phyloP scores from a whole-genome alignment of 2,888 invertebrate species.

The Callimorpha dominula region DNA sequence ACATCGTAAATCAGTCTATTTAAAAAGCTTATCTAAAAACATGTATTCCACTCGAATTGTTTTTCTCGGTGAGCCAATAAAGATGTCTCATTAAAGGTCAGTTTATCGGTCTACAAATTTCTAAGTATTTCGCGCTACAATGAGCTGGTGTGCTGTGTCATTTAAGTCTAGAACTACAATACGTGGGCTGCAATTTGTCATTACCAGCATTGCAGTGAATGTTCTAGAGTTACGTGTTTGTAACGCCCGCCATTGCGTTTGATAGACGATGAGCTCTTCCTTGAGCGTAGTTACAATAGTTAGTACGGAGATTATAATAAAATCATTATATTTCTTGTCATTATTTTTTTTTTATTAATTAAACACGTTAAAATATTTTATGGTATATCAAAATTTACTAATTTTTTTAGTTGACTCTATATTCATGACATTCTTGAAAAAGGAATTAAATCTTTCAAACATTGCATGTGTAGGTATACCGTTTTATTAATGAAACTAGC shows the following conservation, averaged over 20 bases:
- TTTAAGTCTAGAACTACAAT: not conserved
- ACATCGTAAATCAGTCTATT: not conserved
- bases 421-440: no score
- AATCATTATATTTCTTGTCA: no score
- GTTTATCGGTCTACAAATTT: not conserved
- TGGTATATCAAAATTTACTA: no score
- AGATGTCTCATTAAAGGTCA: not conserved
- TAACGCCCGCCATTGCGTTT: not conserved
- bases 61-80: not conserved
- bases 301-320: no score
- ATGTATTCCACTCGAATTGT: not conserved
- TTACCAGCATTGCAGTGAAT: conserved; percentile 2
- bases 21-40: not conserved
- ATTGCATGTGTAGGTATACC: no score
- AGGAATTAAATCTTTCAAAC: no score
- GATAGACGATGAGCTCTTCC: not conserved
- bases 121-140: conserved; percentile 6
- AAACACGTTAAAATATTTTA: no score
- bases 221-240: not conserved
- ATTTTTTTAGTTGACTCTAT: no score
- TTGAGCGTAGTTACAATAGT: not conserved
- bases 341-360: no score
- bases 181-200: not conserved
- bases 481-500: no score
- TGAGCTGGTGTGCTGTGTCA: not conserved